A percentile compares a stretch with the other conserved stretches of the same genome.
These are phyloP conservation scores for Scartelaos histophorus DNA, from an alignment of 2,113 vertebrate species.

Conservation along the genomic window DNA sequence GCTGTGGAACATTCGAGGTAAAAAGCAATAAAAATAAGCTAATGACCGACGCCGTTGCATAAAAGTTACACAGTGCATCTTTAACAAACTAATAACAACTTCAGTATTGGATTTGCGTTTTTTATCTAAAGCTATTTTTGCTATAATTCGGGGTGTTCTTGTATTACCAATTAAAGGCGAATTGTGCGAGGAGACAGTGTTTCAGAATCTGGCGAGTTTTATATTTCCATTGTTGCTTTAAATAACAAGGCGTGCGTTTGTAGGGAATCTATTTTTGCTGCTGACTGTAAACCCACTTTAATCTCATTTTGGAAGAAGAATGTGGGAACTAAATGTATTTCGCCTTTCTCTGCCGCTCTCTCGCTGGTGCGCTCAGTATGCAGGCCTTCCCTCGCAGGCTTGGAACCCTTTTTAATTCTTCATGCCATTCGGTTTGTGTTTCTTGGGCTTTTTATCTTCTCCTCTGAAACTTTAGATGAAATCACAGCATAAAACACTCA, in stretches of 20 bases:
- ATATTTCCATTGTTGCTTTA: background rate
- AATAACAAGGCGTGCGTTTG: slow-evolving; percentile 6
- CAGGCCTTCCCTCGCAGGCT: slow-evolving; percentile 17
- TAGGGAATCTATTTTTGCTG: slow-evolving; percentile 6
- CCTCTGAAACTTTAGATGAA: slow-evolving; percentile 4
- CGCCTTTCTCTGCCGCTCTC: background rate
- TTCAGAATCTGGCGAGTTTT: slow-evolving; percentile 1
- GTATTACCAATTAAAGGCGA: background rate
- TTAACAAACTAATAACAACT: background rate
- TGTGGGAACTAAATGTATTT: slow-evolving; percentile 2
- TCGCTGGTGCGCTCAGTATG: slow-evolving; percentile 27
- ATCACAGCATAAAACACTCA: background rate
- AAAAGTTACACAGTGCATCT: background rate
- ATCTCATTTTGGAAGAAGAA: slow-evolving; percentile 5
- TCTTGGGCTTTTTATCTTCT: slow-evolving; percentile 11
- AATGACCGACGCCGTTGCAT: background rate
- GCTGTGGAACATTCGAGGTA: too few relatives aligned
- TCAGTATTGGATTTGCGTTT: background rate
- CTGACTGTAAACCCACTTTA: slow-evolving; percentile 1
- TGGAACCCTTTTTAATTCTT: slow-evolving; percentile 22
- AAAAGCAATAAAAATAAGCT: too few relatives aligned
- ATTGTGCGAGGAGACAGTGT: background rate
- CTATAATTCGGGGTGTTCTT: background rate
- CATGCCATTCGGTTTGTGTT: slow-evolving; percentile 23
- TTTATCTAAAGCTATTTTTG: background rate